Percentiles rank a stretch among this genome's conserved stretches.
phyloP scores from a whole-genome alignment of 2,797 vertebrate genomes.

The Hypotaenidia okinawae region DNA sequence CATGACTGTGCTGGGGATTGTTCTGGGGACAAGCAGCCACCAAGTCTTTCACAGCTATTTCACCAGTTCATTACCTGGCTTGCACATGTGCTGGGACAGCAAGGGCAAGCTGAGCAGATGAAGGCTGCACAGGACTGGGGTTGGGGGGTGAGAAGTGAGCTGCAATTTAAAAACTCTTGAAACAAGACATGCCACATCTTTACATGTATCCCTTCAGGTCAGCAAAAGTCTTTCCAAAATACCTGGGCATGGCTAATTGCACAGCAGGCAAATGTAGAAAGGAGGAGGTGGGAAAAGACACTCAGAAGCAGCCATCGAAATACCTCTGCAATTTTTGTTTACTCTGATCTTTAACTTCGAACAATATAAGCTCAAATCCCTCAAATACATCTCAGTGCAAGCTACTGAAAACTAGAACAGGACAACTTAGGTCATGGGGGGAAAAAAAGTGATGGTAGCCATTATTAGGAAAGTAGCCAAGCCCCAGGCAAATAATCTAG shows the following conservation, averaged over 20 bases:
- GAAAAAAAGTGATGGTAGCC: neutral
- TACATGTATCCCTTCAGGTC: neutral
- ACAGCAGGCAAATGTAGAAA: neutral
- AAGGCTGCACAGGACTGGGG: neutral
- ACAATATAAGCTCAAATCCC: neutral
- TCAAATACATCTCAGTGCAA: neutral
- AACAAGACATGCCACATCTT: neutral
- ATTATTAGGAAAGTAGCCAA: neutral
- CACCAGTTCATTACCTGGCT: neutral
- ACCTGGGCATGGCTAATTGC: neutral
- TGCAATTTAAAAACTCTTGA: neutral
- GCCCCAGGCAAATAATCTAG: neutral
- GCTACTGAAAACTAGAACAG: neutral
- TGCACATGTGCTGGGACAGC: neutral
- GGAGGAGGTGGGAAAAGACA: neutral
- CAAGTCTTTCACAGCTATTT: neutral
- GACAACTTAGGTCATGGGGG: neutral
- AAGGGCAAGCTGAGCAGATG: neutral
- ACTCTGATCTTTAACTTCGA: neutral
- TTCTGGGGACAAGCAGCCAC: neutral
- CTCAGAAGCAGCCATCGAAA: neutral
- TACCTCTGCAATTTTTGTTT: neutral
- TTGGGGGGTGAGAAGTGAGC: neutral
- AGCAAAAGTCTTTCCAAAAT: neutral
- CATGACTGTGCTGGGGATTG: neutral